Base-by-base conservation (phyloP, 2,888 invertebrate genomes). In the Apodemia zela region DNA sequence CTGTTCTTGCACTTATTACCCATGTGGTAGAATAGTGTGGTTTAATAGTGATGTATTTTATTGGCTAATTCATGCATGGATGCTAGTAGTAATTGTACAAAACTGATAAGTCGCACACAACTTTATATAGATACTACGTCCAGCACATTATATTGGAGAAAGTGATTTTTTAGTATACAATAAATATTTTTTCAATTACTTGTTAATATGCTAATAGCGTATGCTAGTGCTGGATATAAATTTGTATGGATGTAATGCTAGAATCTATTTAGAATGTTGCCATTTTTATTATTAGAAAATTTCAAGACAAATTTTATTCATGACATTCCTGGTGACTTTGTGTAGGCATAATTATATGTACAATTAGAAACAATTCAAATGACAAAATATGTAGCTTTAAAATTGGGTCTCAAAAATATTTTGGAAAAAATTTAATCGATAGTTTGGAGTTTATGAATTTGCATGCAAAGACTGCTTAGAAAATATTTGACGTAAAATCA, bases 321-420 rank as follows among this genome's bases (percentile, higher is more conserved):
- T 77, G 77, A 82, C 81, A 82, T 82, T 82, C 81, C 81, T 76
- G 57, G 57, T 57, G 29, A 57, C 29, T 57, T 57, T n/a, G 57
- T 25, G 57, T 57, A 57, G 29, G 57, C 57, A 57, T 57, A 57
- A 57, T 57, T 29, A n/a, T n/a, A 29, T 57, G 25, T 57, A 57
- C 57, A 29, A 57, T 57, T 25, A 8, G n/a, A 57, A 29, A 25
- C 15, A 15, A 57, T n/a, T 54, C 21, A 7, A 54, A 47, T 47
- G 47, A 63, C 60, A 63, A 59, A 61, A 60, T 61, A n/a, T n/a
- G n/a, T n/a, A 62, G 76, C 76, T 77, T 77, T 77, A 76, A 66
- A 74, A 71, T 74, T 72, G 71, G 76, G 75, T 78, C 76, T 78
- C 76, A 74, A 57, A 57, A 57, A 54, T 18, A 13, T 54, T 54